A percentile compares a stretch with the other conserved stretches of the same genome.
Evolutionary conservation across 2,797 vertebrate species (phyloP).

Genomic region (Enteromius argenteus): DNA sequence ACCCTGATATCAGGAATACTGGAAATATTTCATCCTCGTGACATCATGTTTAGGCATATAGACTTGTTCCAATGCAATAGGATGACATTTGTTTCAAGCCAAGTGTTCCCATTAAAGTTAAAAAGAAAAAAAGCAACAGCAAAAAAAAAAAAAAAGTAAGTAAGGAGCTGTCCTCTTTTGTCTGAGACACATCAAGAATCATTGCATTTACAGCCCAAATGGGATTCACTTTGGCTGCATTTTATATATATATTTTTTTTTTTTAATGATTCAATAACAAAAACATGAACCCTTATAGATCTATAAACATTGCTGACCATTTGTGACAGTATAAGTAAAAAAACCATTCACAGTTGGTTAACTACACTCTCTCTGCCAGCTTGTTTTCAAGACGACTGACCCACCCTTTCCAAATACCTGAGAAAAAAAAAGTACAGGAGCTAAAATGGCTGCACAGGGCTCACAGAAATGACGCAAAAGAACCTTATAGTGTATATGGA

Average conservation of each 20-base stretch:
- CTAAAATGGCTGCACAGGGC: slow-evolving; percentile 16
- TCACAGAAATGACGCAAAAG: not conserved
- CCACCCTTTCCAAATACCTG: slow-evolving; percentile 33
- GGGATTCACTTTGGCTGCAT: not conserved
- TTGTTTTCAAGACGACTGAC: not conserved
- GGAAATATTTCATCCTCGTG: not conserved
- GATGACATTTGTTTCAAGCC: not conserved
- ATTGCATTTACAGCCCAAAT: not conserved
- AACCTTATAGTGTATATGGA: not conserved
- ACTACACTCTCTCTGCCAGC: not conserved
- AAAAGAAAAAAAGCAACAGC: not conserved
- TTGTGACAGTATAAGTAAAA: not conserved
- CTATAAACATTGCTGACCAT: not conserved
- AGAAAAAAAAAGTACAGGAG: not conserved
- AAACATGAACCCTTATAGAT: not conserved
- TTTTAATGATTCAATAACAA: not conserved
- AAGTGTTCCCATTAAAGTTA: too few relatives aligned
- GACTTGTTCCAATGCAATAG: not conserved
- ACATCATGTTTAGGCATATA: not conserved
- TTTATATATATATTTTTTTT: not conserved
- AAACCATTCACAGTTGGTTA: not conserved
- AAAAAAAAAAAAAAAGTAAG: not conserved
- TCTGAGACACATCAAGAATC: not conserved
- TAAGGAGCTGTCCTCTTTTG: not conserved
- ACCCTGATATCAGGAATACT: not conserved